A percentile compares a stretch with the other conserved stretches of the same genome.
These are phyloP conservation scores for Scaptodrosophila latifasciaeformis DNA, from an alignment of 2,888 invertebrate genomes.

Conservation along the genomic window DNA sequence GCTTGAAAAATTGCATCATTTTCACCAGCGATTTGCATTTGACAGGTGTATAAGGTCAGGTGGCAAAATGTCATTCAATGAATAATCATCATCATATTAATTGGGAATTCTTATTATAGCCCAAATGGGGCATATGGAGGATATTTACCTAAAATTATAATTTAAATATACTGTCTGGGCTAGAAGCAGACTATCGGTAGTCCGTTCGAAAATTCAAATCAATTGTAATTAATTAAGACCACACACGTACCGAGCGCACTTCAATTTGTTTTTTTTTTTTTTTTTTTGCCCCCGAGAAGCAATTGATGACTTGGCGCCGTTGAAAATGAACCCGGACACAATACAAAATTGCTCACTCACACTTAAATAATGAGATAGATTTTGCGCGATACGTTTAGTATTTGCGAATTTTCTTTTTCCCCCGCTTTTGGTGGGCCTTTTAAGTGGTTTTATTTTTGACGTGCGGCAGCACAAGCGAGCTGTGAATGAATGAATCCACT, in stretches of 20 bases:
- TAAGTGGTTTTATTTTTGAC: background rate
- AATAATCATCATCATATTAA: background rate
- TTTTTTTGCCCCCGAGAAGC: too few relatives aligned
- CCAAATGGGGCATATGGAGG: too few relatives aligned
- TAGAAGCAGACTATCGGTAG: too few relatives aligned
- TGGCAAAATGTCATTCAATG: conserved; percentile 22
- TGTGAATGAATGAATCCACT: conserved; percentile 63
- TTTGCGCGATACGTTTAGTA: conserved; percentile 1
- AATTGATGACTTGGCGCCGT: conserved; percentile 12
- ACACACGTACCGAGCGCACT: too few relatives aligned
- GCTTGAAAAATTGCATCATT: conserved; percentile 27
- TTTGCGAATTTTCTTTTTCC: background rate
- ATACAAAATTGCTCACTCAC: conserved; percentile 15
- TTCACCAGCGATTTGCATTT: conserved; percentile 3
- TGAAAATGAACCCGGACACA: conserved; percentile 58
- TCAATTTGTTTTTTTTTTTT: too few relatives aligned
- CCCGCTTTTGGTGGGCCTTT: too few relatives aligned
- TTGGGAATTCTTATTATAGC: background rate
- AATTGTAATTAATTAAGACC: conserved; percentile 24
- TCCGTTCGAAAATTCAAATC: too few relatives aligned
- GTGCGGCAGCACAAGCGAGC: conserved; percentile 54
- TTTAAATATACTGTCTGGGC: too few relatives aligned
- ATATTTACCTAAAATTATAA: too few relatives aligned
- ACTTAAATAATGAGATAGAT: conserved; percentile 13
- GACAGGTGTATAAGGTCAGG: too few relatives aligned